Percentiles rank a stretch among this genome's conserved stretches.
phyloP scores from a whole-genome alignment of 2,113 vertebrate species.

The Chiloscyllium plagiosum region DNA sequence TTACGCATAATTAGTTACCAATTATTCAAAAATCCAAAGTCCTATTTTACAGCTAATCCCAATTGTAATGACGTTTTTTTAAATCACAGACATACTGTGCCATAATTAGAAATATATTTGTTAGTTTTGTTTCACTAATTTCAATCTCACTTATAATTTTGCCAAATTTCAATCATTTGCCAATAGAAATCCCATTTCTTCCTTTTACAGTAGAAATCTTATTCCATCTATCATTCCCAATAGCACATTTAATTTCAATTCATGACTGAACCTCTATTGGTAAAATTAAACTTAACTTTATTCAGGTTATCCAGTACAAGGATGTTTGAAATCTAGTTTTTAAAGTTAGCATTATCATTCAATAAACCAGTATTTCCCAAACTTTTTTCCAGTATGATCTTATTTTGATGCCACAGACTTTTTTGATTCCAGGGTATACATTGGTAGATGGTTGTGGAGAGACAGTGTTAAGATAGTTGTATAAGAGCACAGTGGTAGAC shows the following conservation, averaged over 20 bases:
- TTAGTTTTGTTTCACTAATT: neutral
- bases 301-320: neutral
- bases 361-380: neutral
- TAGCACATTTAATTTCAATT: neutral
- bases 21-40: neutral
- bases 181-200: neutral
- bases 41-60: neutral
- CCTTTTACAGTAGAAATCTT: neutral
- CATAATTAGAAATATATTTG: neutral
- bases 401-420: no score
- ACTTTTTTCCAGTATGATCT: no score
- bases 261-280: neutral
- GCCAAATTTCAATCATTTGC: neutral
- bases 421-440: no score
- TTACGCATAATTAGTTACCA: neutral
- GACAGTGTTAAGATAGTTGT: no score
- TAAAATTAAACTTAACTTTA: neutral
- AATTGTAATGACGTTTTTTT: neutral
- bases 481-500: no score
- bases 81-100: neutral
- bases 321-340: neutral
- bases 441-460: no score
- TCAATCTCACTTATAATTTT: neutral
- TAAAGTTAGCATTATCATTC: neutral
- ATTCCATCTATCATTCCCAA: neutral